phyloP scores from a whole-genome alignment of 1,140 invertebrate genomes.

The Stegodyphus mimosarum region DNA sequence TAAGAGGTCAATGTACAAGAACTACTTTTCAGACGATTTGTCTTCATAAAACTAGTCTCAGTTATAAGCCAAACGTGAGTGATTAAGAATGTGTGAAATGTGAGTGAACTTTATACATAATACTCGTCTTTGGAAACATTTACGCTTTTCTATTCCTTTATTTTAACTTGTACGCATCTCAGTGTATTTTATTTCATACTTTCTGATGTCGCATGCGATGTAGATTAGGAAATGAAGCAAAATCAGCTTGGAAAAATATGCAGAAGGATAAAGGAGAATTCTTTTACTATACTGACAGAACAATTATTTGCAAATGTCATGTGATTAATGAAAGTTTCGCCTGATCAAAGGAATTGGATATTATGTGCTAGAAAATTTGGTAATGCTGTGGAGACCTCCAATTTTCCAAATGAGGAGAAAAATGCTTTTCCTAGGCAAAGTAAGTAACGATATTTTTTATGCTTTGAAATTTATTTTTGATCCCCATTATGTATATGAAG shows the following conservation, averaged over 20 bases:
- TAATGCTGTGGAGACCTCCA: no score
- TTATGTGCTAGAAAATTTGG: background rate
- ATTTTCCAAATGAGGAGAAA: no score
- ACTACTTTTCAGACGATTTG: background rate
- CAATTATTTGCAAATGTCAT: background rate
- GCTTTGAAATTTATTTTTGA: no score
- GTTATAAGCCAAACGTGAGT: constrained; percentile 52
- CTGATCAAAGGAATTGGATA: background rate
- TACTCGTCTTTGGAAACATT: background rate
- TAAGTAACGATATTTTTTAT: no score
- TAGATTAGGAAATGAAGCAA: background rate
- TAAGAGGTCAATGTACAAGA: background rate
- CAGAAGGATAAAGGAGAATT: background rate
- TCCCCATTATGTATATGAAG: no score
- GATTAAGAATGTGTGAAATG: constrained; percentile 9
- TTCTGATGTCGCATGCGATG: background rate
- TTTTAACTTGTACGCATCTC: background rate
- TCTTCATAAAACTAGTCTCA: constrained; percentile 56
- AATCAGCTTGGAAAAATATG: background rate
- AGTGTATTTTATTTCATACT: background rate
- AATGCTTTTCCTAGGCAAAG: no score
- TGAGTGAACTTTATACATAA: background rate
- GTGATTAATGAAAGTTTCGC: background rate
- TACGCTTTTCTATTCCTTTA: background rate
- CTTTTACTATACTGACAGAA: background rate